Evolutionary conservation across 2,888 invertebrate genomes (phyloP), one percentile per base, ranked within the genome.

Genomic region (Xanthorhoe designata): DNA sequence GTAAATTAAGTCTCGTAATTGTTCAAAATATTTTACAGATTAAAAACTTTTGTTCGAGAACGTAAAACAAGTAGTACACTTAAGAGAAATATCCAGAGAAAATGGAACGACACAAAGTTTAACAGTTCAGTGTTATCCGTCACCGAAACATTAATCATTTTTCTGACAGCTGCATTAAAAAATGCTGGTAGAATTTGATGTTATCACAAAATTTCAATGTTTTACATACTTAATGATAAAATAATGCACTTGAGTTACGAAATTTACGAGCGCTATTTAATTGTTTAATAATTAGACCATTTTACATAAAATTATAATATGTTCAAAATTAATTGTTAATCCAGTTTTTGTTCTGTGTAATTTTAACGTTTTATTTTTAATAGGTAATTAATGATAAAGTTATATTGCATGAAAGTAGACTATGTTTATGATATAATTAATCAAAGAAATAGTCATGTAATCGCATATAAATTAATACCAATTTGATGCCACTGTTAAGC

Each of bases 131-230:
- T 49, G 51, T 42, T 52, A 52, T 42, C 55, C 24, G 63, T 64
- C 66, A 67, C 59, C 52, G 63, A 60, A 63, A 60, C 51, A 60
- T 42, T 49, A 67, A 64, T 42, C 10, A 61, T 67, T 56, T 64
- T 61, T 19, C 59, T 64, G 67, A 64, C 64, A 68, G 57, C 32
- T 68, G 61, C 64, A 58, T 49, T 61, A 61, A 17, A 35, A 56
- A 61, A 61, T 61, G 64, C 64, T 58, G 64, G 57, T 45, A 67
- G 9, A 42, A 50, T 38, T 59, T 32, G 49, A 51, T 52, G 51
- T 52, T 56, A 45, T 50, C 63, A 55, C 49, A 24, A 60, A 49
- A 61, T 56, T 42, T 49, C n/a, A 17, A 24, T 51, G 66, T 59
- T 53, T 4, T 35, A 49, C 35, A 32, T 67, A n/a, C n/a, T n/a